These are phyloP conservation scores for Alligator sinensis DNA, from an alignment of 2,113 vertebrate species.

Conservation along the genomic window DNA sequence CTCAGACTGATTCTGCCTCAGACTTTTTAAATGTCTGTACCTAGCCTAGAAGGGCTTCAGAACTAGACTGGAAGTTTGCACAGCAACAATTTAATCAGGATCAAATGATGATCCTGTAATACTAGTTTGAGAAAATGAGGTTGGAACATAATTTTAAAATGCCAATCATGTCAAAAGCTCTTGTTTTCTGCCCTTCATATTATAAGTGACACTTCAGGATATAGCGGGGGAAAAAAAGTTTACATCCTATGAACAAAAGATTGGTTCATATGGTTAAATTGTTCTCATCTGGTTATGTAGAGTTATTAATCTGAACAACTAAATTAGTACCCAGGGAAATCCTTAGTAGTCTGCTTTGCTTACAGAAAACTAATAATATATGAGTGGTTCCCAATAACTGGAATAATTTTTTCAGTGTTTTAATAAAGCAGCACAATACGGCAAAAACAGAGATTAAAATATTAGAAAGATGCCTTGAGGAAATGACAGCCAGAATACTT, in stretches of 20 bases:
- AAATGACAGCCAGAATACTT: background rate
- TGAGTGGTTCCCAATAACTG: background rate
- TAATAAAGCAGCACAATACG: background rate
- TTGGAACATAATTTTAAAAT: conserved; percentile 22
- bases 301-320: conserved; percentile 20
- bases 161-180: conserved; percentile 33
- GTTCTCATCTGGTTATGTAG: background rate
- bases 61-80: background rate
- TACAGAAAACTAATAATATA: background rate
- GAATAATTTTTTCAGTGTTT: background rate
- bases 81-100: background rate
- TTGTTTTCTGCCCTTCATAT: conserved; percentile 25
- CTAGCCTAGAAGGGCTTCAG: background rate
- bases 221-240: conserved; percentile 5
- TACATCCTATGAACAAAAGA: background rate
- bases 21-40: too few relatives aligned
- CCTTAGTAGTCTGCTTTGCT: conserved; percentile 7
- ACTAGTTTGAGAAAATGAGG: background rate
- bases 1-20: too few relatives aligned
- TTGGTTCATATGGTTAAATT: background rate
- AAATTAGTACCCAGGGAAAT: conserved; percentile 24
- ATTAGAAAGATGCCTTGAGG: background rate
- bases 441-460: background rate
- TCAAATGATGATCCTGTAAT: background rate
- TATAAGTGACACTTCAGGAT: conserved; percentile 11